Evolutionary conservation across 2,888 invertebrate genomes (phyloP), one percentile per base, ranked within the genome.

Genomic region (Formica aserva): DNA sequence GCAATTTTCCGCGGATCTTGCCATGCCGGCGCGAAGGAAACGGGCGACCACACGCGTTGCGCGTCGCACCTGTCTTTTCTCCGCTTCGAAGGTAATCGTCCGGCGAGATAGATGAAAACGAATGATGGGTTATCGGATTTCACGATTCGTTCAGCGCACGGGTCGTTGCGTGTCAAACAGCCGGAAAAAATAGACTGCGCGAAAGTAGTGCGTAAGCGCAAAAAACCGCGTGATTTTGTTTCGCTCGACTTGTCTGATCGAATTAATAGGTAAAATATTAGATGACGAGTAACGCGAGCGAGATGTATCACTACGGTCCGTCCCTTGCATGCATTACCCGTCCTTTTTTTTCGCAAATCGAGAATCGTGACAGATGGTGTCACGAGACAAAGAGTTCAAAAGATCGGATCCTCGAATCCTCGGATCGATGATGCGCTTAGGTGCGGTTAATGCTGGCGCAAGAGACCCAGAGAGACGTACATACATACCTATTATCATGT

Each of bases 401-500:
- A 38, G 65, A 48, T 48, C 48, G 26, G 65, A 48, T 48, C 48
- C 45, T 45, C 13, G 55, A 41, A 18, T 65, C 11, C 18, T 45
- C 32, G 77, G 77, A 66, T 55, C 55, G 77, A 45, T 67, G 26
- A 57, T 29, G 38, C 81, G 78, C 52, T 38, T 60, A 65, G 67
- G 88, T 63, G 78, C 82, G 84, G 78, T 67, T 4, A 66, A 81
- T 55, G 69, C 76, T 65, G 72, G 84, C 67, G 69, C 65, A 69
- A 75, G 62, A 29, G 57, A 35, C 32, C 62, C 32, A 82, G 82
- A 26, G 76, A 26, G 87, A 77, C 85, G 84, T 74, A 85, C 83
- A 87, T 86, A 66, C 65, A 82, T 66, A 76, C 45, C 69, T 48
- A 57, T 76, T 89, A 90, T 90, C 88, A 90, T 90, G 77, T 77